These are phyloP conservation scores for Rhimphoctona megacephalus DNA, from an alignment of 2,888 invertebrate species.

Conservation along the genomic window DNA sequence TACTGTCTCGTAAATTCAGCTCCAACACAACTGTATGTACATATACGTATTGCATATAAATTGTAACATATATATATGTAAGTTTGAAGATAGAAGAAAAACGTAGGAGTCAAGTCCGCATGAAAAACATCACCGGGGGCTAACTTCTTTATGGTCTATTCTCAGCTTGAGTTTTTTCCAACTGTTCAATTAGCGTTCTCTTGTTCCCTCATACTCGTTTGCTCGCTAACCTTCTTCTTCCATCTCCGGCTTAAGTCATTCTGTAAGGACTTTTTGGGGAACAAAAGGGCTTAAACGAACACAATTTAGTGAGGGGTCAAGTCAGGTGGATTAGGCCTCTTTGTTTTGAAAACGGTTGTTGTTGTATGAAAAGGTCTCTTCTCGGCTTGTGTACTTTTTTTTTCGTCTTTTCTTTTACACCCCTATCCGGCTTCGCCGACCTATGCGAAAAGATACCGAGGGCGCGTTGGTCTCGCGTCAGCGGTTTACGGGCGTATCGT, in stretches of 20 bases:
- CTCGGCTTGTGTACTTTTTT: slow-evolving; percentile 20
- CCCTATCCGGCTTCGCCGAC: slow-evolving; percentile 14
- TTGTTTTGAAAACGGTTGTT: background rate
- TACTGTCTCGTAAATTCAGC: background rate
- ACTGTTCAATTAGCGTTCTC: slow-evolving; percentile 66
- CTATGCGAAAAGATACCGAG: slow-evolving; percentile 13
- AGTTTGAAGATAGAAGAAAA: background rate
- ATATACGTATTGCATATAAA: slow-evolving; percentile 4
- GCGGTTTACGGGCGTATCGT: slow-evolving; percentile 73
- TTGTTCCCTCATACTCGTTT: slow-evolving; percentile 61
- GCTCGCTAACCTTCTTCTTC: slow-evolving; percentile 18
- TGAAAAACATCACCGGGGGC: slow-evolving; percentile 21
- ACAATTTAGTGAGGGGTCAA: background rate
- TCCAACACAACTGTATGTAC: background rate
- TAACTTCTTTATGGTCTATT: slow-evolving; percentile 55
- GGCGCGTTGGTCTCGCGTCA: slow-evolving; percentile 71
- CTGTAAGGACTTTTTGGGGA: slow-evolving; percentile 9
- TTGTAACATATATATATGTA: background rate
- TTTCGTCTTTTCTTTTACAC: slow-evolving; percentile 37
- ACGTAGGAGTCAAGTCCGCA: slow-evolving; percentile 3
- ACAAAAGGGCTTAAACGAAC: background rate
- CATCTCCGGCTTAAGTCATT: background rate
- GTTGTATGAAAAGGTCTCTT: background rate
- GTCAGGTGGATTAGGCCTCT: too few species aligned
- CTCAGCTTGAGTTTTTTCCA: slow-evolving; percentile 51